A percentile compares a stretch with the other conserved stretches of the same genome.
Conservation (phyloP, 1,140 invertebrate genomes). For the Pseudachorutes palmiensis region DNA sequence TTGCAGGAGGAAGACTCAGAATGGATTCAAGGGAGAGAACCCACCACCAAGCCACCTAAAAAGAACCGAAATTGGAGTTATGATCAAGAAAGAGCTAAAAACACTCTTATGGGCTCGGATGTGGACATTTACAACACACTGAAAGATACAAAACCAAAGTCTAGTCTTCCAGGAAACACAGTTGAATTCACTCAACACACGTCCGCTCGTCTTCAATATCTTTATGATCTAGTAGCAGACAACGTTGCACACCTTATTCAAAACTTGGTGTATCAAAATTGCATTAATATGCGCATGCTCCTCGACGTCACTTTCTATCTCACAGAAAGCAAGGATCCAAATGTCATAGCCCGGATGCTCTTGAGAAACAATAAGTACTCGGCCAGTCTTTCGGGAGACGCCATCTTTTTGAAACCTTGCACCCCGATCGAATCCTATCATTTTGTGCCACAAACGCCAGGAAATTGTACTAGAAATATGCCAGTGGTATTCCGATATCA, state of each 20-base stretch:
- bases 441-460: background rate
- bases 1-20: too few species aligned
- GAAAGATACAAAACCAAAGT: background rate
- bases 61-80: background rate
- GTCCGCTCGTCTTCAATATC: background rate
- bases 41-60: background rate
- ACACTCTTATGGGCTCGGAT: background rate
- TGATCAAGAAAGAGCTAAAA: background rate
- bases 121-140: too few species aligned
- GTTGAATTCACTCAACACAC: background rate
- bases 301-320: background rate
- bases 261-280: background rate
- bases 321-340: background rate
- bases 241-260: background rate
- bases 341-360: background rate
- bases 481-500: background rate
- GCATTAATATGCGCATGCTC: background rate
- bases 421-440: background rate
- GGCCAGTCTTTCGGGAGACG: background rate
- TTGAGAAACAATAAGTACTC: background rate
- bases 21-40: background rate
- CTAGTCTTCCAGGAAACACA: background rate
- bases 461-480: slow-evolving; percentile 3
- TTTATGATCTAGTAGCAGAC: background rate
- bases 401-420: background rate